phyloP scores from a whole-genome alignment of 2,888 invertebrate species.

The Prosopocoilus inquinatus region DNA sequence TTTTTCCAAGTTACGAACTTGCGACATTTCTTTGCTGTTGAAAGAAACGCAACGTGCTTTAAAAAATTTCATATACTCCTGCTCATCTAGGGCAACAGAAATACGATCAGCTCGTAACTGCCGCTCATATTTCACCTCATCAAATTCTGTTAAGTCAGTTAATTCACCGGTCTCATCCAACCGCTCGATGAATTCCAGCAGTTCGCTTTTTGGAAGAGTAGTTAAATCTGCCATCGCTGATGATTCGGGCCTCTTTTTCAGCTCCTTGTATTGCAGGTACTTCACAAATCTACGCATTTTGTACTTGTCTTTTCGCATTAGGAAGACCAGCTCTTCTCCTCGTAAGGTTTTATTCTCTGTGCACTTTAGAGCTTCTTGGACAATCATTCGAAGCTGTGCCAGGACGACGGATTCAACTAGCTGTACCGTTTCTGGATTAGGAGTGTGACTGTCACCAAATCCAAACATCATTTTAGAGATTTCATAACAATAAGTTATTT shows the following conservation, averaged over 20 bases:
- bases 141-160: conserved; percentile 54
- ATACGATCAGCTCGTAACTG: conserved; percentile 63
- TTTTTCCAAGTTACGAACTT: conserved; percentile 46
- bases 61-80: conserved; percentile 73
- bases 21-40: conserved; percentile 41
- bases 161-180: conserved; percentile 60
- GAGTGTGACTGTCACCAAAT: conserved; percentile 86
- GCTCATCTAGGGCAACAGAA: conserved; percentile 56
- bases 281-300: conserved; percentile 74
- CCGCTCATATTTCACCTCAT: conserved; percentile 58
- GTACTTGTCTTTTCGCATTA: conserved; percentile 77
- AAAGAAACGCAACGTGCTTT: conserved; percentile 79
- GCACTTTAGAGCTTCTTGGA: conserved; percentile 72
- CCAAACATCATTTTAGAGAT: conserved; percentile 89
- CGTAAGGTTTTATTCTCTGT: conserved; percentile 58
- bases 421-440: conserved; percentile 77
- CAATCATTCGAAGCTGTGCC: conserved; percentile 74
- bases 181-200: conserved; percentile 55
- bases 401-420: conserved; percentile 81
- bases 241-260: conserved; percentile 48
- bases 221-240: conserved; percentile 33
- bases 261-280: conserved; percentile 63
- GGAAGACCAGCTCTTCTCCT: conserved; percentile 70
- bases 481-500: conserved; percentile 61
- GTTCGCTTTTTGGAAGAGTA: conserved; percentile 50